These are phyloP conservation scores for Fundulus diaphanus DNA, from an alignment of 2,797 vertebrate species.

Conservation along the genomic window DNA sequence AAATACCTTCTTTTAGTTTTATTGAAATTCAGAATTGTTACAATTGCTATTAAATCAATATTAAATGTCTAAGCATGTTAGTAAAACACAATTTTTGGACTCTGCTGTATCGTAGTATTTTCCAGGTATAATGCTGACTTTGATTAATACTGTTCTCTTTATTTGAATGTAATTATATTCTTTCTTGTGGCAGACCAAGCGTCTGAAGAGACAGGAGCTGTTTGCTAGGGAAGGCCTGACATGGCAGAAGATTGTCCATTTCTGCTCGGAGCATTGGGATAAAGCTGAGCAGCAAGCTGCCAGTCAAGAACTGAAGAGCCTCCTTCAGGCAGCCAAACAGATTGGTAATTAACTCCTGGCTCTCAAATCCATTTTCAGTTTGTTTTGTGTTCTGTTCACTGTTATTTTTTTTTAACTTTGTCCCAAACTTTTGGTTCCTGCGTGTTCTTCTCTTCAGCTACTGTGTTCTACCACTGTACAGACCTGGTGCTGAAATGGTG, in stretches of 20 bases:
- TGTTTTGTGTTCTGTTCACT: background rate
- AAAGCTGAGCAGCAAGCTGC: slow-evolving; percentile 84
- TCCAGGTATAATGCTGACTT: background rate
- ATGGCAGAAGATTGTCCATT: slow-evolving; percentile 92
- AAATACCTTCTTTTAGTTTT: too few species aligned
- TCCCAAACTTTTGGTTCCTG: background rate
- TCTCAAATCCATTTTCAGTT: slow-evolving; percentile 16
- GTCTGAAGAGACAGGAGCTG: slow-evolving; percentile 87
- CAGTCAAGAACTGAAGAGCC: slow-evolving; percentile 87
- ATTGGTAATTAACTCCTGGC: slow-evolving; percentile 84
- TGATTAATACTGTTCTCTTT: slow-evolving; percentile 8
- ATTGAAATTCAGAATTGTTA: too few species aligned
- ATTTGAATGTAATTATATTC: slow-evolving; percentile 30
- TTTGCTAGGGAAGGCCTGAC: slow-evolving; percentile 87
- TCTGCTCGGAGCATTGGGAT: slow-evolving; percentile 88
- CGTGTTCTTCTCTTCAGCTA: background rate
- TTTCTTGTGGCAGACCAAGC: slow-evolving; percentile 84
- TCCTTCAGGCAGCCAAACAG: slow-evolving; percentile 92
- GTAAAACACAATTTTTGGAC: background rate
- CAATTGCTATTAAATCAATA: too few species aligned
- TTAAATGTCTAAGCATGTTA: background rate
- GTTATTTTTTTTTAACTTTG: background rate
- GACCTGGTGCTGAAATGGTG: background rate
- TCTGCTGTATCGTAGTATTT: background rate
- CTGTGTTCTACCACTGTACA: background rate